Evolutionary conservation across 2,113 vertebrate genomes (phyloP).

Genomic region (Aspidoscelis tigris): DNA sequence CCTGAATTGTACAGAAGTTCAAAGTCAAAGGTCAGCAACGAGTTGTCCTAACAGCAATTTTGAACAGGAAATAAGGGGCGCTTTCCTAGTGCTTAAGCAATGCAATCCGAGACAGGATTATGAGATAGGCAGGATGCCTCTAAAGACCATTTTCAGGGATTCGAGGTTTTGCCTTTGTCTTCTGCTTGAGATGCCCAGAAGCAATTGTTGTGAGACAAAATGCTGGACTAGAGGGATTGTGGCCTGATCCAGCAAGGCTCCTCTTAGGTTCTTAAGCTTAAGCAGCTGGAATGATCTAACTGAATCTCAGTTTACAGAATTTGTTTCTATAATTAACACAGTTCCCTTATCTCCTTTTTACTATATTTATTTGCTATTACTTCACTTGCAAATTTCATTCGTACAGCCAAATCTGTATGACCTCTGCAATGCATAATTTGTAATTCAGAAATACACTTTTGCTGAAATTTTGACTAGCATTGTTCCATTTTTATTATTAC

Average conservation of each 20-base stretch:
- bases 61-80: not conserved
- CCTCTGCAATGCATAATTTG: not conserved
- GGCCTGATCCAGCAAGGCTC: too few species aligned
- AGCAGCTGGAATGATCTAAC: too few species aligned
- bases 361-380: not conserved
- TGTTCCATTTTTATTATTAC: not conserved
- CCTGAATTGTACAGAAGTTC: not conserved
- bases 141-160: too few species aligned
- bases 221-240: too few species aligned
- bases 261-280: too few species aligned
- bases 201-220: too few species aligned
- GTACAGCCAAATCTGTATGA: not conserved
- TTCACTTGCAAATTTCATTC: not conserved
- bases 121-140: too few species aligned
- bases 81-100: not conserved
- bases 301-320: not conserved
- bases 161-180: too few species aligned
- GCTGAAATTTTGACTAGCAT: not conserved
- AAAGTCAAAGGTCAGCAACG: not conserved
- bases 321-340: not conserved
- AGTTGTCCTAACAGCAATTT: not conserved
- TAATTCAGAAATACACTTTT: not conserved
- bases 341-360: not conserved
- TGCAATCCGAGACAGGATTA: not conserved
- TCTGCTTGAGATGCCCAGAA: too few species aligned